Evolutionary conservation across 2,797 vertebrate species (phyloP).

Genomic region (Arrhamphus sclerolepis): DNA sequence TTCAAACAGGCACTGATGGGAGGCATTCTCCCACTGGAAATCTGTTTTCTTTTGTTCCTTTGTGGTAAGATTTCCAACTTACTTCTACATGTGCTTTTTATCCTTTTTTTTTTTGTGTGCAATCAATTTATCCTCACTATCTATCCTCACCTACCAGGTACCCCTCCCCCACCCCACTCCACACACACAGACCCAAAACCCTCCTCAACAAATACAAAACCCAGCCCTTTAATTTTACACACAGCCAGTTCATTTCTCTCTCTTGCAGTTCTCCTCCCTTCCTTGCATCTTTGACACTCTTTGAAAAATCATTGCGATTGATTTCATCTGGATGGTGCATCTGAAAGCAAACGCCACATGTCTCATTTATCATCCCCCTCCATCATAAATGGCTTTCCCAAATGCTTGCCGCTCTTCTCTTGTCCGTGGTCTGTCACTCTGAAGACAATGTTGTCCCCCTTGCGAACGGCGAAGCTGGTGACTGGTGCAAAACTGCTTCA

Average conservation of each 20-base stretch:
- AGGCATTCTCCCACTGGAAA: slow-evolving; percentile 31
- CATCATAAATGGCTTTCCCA: slow-evolving; percentile 26
- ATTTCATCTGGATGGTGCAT: slow-evolving; percentile 67
- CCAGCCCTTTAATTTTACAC: slow-evolving; percentile 64
- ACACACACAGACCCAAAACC: slow-evolving; percentile 27
- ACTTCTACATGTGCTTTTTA: slow-evolving; percentile 42
- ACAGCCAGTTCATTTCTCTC: slow-evolving; percentile 32
- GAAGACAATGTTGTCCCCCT: slow-evolving; percentile 43
- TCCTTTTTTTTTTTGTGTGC: too few relatives aligned
- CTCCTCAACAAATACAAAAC: slow-evolving; percentile 54
- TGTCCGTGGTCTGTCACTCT: slow-evolving; percentile 39
- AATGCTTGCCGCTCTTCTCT: slow-evolving; percentile 25
- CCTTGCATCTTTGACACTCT: slow-evolving; percentile 43
- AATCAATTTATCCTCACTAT: slow-evolving; percentile 67
- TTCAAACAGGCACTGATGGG: slow-evolving; percentile 37
- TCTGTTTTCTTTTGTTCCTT: slow-evolving; percentile 40
- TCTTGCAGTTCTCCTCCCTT: slow-evolving; percentile 24
- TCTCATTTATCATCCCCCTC: slow-evolving; percentile 44
- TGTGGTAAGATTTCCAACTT: slow-evolving; percentile 48
- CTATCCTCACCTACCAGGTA: too few relatives aligned
- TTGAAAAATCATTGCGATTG: slow-evolving; percentile 60
- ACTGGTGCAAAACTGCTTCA: slow-evolving; percentile 73
- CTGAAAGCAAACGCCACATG: slow-evolving; percentile 59
- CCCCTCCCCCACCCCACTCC: not conserved
- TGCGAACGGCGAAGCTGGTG: slow-evolving; percentile 52